Base-by-base conservation (phyloP, 2,888 invertebrate genomes). In the Harpalus rufipes region DNA sequence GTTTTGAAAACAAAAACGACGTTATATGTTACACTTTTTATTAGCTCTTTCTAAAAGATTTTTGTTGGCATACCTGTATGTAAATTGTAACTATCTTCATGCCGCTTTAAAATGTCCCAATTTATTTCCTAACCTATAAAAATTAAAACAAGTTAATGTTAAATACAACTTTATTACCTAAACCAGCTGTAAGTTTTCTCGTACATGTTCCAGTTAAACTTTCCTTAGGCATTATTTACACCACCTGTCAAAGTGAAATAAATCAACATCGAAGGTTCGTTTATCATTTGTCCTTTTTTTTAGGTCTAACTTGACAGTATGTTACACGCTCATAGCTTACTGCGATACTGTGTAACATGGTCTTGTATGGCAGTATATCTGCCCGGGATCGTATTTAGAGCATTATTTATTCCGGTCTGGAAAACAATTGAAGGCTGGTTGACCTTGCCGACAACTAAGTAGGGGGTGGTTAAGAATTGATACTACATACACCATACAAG, bases 371-470 rank as follows among this genome's bases (percentile, higher is more conserved):
- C 41, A 14, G 3, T 74, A 74, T 78, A 63, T 80, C 58, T 63
- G 21, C 16, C 39, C 44, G 81, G 16, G n/a, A 63, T 63, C 21
- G 68, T 68, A 81, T 81, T 68, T 68, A 81, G 51, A 41, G 39
- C 68, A 25, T 44, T 59, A 82, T 72, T 82, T 82, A 82, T 82
- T 72, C 58, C 25, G 14, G 82, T 82, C 82, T 58, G 16, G 14
- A 16, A 56, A 72, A 82, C 82, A 72, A 82, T 82, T 82, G 82
- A 82, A 56, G 21, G 32, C 82, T 68, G 51, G 82, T 41, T 72
- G 82, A 14, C 82, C 82, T 82, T 82, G 81, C 65, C 56, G 14
- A 8, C 51, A n/a, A 51, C 21, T 58, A 7, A 18, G 68, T 39
- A 44, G 44, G 44, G 72, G 72, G 68, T 68, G 68, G 68, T 39